Percentiles rank a stretch among this genome's conserved stretches.
phyloP scores from a whole-genome alignment of 2,113 vertebrate genomes.

The Callionymus lyra region DNA sequence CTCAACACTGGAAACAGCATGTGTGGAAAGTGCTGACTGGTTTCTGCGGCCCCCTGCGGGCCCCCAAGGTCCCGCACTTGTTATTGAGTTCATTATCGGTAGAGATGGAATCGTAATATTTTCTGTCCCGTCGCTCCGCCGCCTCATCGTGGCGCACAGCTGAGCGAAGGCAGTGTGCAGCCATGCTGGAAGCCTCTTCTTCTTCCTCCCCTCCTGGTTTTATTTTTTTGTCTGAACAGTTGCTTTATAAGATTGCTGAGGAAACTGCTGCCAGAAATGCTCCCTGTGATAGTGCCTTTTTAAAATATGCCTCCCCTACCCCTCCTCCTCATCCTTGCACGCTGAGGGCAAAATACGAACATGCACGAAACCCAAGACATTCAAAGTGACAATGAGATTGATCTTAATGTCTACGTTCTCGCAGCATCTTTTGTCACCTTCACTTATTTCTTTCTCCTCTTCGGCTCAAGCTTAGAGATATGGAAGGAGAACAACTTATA shows the following conservation, averaged over 20 bases:
- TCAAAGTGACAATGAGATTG: slow-evolving; percentile 22
- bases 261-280: slow-evolving; percentile 43
- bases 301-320: slow-evolving; percentile 10
- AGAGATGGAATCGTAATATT: slow-evolving; percentile 40
- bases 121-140: slow-evolving; percentile 41
- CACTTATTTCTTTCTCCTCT: slow-evolving; percentile 23
- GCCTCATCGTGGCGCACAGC: slow-evolving; percentile 21
- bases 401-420: slow-evolving; percentile 28
- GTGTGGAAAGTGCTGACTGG: slow-evolving; percentile 47
- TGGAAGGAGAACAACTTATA: no score
- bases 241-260: slow-evolving; percentile 42
- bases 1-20: slow-evolving; percentile 7
- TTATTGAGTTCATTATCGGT: slow-evolving; percentile 49
- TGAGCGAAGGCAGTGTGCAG: slow-evolving; percentile 9
- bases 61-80: slow-evolving; percentile 23
- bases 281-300: slow-evolving; percentile 23
- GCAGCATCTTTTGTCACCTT: slow-evolving; percentile 42
- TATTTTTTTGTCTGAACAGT: slow-evolving; percentile 5
- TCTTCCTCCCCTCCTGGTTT: neutral
- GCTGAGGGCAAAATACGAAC: slow-evolving; percentile 14
- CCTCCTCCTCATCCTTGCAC: neutral
- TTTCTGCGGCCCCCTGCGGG: slow-evolving; percentile 12
- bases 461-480: no score
- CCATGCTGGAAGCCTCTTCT: neutral
- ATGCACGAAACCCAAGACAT: neutral